phyloP scores from a whole-genome alignment of 92 coral and sea anemone species.

The Phenganax subtilis region DNA sequence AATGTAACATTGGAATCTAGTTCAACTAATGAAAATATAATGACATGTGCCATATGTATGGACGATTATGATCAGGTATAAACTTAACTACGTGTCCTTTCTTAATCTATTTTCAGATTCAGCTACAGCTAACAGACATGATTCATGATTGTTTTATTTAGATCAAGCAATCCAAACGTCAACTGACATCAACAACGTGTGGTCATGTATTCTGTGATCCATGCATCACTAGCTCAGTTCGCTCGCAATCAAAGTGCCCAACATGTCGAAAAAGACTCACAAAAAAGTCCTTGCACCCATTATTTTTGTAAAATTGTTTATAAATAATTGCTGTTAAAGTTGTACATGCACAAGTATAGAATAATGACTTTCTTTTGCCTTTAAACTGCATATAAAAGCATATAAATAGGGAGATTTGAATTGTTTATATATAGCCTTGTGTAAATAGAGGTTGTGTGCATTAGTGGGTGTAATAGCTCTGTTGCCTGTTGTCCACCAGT shows the following conservation, averaged over 20 bases:
- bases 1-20: not conserved
- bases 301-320: conserved; percentile 57
- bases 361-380: too few relatives aligned
- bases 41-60: conserved; percentile 84
- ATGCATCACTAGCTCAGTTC: conserved; percentile 71
- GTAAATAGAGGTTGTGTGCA: not conserved
- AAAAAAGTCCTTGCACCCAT: conserved; percentile 73
- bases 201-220: conserved; percentile 93
- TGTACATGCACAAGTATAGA: not conserved
- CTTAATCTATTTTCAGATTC: not conserved
- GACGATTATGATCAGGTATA: conserved; percentile 71
- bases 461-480: too few relatives aligned
- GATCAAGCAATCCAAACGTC: conserved; percentile 81
- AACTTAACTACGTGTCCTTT: not conserved
- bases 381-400: not conserved
- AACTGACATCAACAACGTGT: conserved; percentile 83
- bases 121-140: not conserved
- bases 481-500: too few relatives aligned
- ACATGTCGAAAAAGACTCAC: conserved; percentile 85
- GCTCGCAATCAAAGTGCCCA: conserved; percentile 77
- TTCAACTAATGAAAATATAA: conserved; percentile 31
- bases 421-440: not conserved
- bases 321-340: not conserved
- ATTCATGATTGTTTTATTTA: conserved; percentile 30
- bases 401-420: not conserved